phyloP scores from a whole-genome alignment of 2,113 vertebrate species.

The Tachysurus fulvidraco region DNA sequence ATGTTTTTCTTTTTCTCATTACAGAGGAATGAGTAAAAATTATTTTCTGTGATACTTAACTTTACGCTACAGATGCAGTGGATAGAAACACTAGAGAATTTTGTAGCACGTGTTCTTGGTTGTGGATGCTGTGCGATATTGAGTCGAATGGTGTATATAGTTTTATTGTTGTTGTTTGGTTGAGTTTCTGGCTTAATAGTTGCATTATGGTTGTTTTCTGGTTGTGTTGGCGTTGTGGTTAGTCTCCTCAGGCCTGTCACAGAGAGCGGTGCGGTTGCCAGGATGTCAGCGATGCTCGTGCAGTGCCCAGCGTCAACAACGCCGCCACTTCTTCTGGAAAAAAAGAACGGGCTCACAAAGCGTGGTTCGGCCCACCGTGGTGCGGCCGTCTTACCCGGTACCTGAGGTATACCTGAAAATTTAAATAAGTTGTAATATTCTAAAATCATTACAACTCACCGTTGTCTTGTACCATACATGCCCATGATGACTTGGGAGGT shows the following conservation, averaged over 20 bases:
- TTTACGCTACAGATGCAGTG: background rate
- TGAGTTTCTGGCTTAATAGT: conserved; percentile 13
- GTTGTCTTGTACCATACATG: background rate
- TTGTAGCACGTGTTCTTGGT: background rate
- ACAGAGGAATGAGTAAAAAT: background rate
- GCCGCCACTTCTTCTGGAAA: conserved; percentile 72
- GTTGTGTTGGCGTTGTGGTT: background rate
- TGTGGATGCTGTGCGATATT: background rate
- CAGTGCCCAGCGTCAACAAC: conserved; percentile 52
- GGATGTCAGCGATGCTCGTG: background rate
- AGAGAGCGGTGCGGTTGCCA: conserved; percentile 36
- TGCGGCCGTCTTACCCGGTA: conserved; percentile 68
- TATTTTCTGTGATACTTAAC: background rate
- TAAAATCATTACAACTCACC: background rate
- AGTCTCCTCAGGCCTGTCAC: conserved; percentile 40
- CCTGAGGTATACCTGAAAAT: conserved; percentile 65
- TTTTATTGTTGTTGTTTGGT: background rate
- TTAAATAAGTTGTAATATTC: background rate
- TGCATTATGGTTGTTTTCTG: background rate
- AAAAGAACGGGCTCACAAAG: conserved; percentile 64
- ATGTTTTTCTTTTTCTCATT: background rate
- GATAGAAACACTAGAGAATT: background rate
- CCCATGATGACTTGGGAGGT: background rate
- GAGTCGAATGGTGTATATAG: background rate
- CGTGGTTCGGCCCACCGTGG: conserved; percentile 68